Base-by-base conservation (phyloP, 1,140 invertebrate species). In the Tetraneura akinire region DNA sequence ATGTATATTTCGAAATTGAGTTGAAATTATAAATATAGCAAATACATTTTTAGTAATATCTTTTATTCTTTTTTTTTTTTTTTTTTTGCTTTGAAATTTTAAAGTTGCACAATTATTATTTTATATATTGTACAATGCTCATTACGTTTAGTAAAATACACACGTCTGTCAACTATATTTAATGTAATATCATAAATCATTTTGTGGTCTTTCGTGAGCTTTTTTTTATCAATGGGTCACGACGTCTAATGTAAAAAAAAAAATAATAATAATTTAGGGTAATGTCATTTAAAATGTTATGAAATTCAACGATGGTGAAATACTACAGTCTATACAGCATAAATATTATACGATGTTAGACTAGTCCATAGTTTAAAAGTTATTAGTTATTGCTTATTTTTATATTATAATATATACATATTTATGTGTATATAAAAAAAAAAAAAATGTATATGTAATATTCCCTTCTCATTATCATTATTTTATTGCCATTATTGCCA, bases 141-240 rank as follows among this genome's bases (percentile, higher is more conserved):
- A 29, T 49, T 70, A 26, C 23, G 13, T 16, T 29, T 10, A 49
- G 23, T 70, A 0, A 49, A 29, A 18, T 49, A 10, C 49, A 23
- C 45, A 23, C 14, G 57, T 26, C 13, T 70, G 45, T 49, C 14
- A 49, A 51, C 68, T 21, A 21, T 49, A 26, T n/a, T 13, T 51
- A 68, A 51, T 51, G 47, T 71, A 71, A 29, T 37, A 21, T 62
- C 55, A 78, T 78, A 78, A 78, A 78, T 78, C 74, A 78, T 29
- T 78, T 57, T 60, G 21, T 42, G 32, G 51, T 76, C 55, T 60
- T 47, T n/a, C n/a, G n/a, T 62, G 55, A 78, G 74, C 74, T 78
- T 78, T 78, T 78, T 29, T 68, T 21, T 45, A 21, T 60, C 37
- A 57, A 21, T 47, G 51, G 21, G 74, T 78, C 74, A 78, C 55